Evolutionary conservation across 1,140 invertebrate species (phyloP).

Genomic region (Uloborus diversus): DNA sequence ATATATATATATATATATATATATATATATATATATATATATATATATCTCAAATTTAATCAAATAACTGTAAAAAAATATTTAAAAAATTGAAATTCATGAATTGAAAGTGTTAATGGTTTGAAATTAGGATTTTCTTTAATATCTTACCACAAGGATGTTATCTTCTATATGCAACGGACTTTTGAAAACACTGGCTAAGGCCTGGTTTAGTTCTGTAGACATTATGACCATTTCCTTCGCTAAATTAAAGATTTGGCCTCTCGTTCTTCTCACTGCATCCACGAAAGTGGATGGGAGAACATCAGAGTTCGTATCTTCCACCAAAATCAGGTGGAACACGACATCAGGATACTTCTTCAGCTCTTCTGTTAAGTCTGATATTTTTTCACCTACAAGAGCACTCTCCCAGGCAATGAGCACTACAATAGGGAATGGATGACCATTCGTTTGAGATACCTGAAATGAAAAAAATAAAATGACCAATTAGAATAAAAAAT

Average conservation of each 20-base stretch:
- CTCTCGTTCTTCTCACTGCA: background rate
- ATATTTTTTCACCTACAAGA: background rate
- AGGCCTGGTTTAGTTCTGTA: background rate
- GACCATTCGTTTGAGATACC: background rate
- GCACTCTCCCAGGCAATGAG: constrained; percentile 18
- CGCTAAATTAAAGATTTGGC: background rate
- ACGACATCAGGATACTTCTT: background rate
- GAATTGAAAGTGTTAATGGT: too few relatives aligned
- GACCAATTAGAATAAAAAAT: background rate
- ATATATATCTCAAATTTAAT: too few relatives aligned
- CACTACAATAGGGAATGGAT: background rate
- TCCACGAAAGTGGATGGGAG: background rate
- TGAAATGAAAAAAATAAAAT: background rate
- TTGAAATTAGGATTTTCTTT: too few relatives aligned
- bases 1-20: too few relatives aligned
- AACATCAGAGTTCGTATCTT: constrained; percentile 7
- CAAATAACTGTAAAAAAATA: too few relatives aligned
- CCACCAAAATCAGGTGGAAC: constrained; percentile 13
- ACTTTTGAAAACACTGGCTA: background rate
- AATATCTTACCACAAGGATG: constrained; percentile 19
- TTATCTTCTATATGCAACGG: constrained; percentile 17
- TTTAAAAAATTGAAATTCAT: too few relatives aligned
- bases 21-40: too few relatives aligned
- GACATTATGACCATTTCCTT: background rate
- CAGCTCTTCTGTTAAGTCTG: background rate